Conservation (phyloP, 2,888 invertebrate genomes). For the Drosophila rellima region DNA sequence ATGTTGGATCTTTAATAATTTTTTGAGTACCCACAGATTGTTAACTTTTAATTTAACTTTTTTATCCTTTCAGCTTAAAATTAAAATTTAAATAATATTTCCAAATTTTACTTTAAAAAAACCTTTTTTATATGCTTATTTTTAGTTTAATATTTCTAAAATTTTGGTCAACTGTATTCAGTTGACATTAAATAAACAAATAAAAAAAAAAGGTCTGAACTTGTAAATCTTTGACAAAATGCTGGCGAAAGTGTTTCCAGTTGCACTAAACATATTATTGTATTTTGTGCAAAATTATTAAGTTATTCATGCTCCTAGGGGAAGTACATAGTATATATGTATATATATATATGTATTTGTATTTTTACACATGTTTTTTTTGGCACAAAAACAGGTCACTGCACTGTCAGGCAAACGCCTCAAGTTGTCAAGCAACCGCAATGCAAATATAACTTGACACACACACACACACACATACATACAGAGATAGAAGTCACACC, state of each 20-base stretch:
- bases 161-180: too few relatives aligned
- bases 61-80: too few relatives aligned
- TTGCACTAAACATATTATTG: background rate
- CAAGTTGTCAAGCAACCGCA: slow-evolving; percentile 64
- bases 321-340: slow-evolving; percentile 3
- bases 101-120: too few relatives aligned
- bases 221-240: background rate
- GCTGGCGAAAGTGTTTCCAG: background rate
- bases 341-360: too few relatives aligned
- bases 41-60: too few relatives aligned
- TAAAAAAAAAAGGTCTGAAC: too few relatives aligned
- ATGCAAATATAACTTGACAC: slow-evolving; percentile 62
- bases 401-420: slow-evolving; percentile 68
- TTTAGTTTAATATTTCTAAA: too few relatives aligned
- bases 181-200: too few relatives aligned
- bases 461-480: slow-evolving; percentile 13
- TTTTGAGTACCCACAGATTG: too few relatives aligned
- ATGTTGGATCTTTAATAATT: too few relatives aligned
- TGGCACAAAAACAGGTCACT: slow-evolving; percentile 66
- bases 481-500: slow-evolving; percentile 13
- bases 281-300: slow-evolving; percentile 43
- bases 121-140: too few relatives aligned
- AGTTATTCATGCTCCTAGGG: slow-evolving; percentile 49
- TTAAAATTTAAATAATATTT: too few relatives aligned
- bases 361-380: slow-evolving; percentile 42